Evolutionary conservation across 2,797 vertebrate genomes (phyloP), one percentile per base, ranked within the genome.

Genomic region (Eulemur albifrons): DNA sequence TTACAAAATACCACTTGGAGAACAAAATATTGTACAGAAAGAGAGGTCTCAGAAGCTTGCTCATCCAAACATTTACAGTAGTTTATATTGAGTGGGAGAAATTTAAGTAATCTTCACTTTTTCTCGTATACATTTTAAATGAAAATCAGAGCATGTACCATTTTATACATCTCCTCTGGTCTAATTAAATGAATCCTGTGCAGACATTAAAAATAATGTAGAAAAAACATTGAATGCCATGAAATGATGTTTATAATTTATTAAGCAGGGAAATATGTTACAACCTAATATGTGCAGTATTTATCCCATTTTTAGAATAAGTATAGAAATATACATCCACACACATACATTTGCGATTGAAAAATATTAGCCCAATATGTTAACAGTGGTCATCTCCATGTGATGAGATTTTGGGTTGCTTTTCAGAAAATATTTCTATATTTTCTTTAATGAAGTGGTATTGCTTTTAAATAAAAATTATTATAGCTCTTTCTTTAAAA

Each of bases 391-490:
- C 13, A 86, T 83, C 23, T 88, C 57, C 43, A 6, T 0, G 1
- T 48, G 57, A n/a, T 89, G 18, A 8, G 25, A 96, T 54, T 80
- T 95, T 4, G 14, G 11, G 12, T 86, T 48, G 59, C 18, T 32
- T 79, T 85, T 96, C 81, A 59, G 90, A 85, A 85, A 75, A 52
- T 50, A 69, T 65, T 75, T 50, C 5, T 23, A 13, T 35, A 3
- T 76, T 92, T 94, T 93, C 52, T 85, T 79, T 30, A 89, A 80
- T 83, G 11, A 89, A 89, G 4, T 48, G 77, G 5, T 80, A 72
- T 89, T 15, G 61, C n/a, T 72, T 96, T 95, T 87, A 79, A 91
- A 61, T 90, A 69, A 75, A 65, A 88, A 54, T 80, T 59, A 73
- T 80, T 85, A 43, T 17, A 85, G 38, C 2, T 86, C 32, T 69